Evolutionary conservation across 2,797 vertebrate genomes (phyloP).

Genomic region (Pterois miles): DNA sequence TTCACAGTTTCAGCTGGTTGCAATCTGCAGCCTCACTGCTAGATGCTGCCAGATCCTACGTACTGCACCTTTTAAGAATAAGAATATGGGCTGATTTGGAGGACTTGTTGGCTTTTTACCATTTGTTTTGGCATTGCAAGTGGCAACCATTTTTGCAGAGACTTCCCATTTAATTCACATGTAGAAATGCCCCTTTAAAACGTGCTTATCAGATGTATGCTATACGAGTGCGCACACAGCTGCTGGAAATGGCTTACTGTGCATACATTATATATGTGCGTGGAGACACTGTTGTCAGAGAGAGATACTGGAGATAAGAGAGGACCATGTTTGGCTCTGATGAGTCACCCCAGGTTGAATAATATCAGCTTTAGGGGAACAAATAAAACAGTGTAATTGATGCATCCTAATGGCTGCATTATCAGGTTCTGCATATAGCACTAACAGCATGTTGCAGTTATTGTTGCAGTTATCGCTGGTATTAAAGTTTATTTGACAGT

Average conservation of each 20-base stretch:
- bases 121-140: not conserved
- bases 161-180: not conserved
- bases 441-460: constrained; percentile 3
- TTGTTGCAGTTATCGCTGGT: constrained; percentile 23
- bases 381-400: constrained; percentile 34
- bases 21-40: no score
- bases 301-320: not conserved
- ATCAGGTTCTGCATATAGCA: constrained; percentile 31
- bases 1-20: no score
- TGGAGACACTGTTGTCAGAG: not conserved
- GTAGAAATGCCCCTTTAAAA: not conserved
- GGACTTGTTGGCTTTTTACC: not conserved
- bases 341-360: constrained; percentile 16
- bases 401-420: constrained; percentile 33
- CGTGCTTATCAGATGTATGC: not conserved
- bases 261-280: not conserved
- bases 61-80: not conserved
- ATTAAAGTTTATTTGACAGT: constrained; percentile 42
- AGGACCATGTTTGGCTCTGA: not conserved
- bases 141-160: not conserved
- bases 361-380: not conserved
- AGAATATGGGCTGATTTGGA: not conserved
- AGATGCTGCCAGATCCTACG: no score
- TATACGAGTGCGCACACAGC: not conserved
- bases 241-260: not conserved